phyloP scores from a whole-genome alignment of 2,113 vertebrate species.

The Bettongia penicillata region DNA sequence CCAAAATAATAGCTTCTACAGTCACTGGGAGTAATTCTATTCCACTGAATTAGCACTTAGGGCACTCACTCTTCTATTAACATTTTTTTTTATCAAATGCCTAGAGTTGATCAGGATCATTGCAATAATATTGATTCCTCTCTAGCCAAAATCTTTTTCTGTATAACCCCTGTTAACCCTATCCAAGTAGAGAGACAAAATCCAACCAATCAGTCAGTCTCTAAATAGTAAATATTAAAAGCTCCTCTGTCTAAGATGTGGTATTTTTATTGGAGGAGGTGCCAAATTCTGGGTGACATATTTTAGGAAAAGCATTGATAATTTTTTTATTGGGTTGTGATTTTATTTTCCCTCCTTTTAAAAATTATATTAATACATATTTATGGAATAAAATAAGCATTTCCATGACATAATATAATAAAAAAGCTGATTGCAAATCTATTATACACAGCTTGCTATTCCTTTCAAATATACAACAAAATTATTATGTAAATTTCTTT shows the following conservation, averaged over 20 bases:
- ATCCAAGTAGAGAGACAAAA: neutral
- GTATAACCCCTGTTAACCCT: neutral
- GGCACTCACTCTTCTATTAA: neutral
- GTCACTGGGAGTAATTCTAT: neutral
- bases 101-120: neutral
- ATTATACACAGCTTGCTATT: neutral
- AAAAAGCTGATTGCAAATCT: neutral
- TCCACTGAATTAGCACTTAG: neutral
- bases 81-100: neutral
- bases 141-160: neutral
- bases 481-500: neutral
- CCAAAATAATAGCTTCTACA: neutral
- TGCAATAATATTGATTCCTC: neutral
- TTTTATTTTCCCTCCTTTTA: neutral
- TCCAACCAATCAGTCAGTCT: neutral
- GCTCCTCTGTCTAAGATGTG: neutral
- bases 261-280: neutral
- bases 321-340: neutral
- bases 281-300: neutral
- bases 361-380: neutral
- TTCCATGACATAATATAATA: neutral
- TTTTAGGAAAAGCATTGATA: neutral
- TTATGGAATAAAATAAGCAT: neutral
- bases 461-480: neutral
- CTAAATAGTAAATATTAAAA: neutral